These are phyloP conservation scores for Xanthorhoe spadicearia DNA, from an alignment of 2,888 invertebrate species.

Conservation along the genomic window DNA sequence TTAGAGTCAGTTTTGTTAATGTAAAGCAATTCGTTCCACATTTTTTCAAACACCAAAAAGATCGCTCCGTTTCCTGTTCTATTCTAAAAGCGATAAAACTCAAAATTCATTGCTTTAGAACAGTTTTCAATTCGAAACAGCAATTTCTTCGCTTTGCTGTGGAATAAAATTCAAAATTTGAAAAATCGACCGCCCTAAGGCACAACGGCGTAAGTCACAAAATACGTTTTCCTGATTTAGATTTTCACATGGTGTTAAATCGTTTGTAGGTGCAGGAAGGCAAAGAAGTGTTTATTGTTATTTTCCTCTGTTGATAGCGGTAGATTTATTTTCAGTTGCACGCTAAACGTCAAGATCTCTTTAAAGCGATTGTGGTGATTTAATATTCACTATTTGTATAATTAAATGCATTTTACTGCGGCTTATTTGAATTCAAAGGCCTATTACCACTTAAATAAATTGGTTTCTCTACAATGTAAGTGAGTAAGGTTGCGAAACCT, in stretches of 20 bases:
- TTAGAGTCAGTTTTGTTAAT: slow-evolving; percentile 45
- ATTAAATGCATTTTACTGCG: slow-evolving; percentile 35
- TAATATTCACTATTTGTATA: slow-evolving; percentile 41
- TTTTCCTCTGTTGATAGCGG: slow-evolving; percentile 48
- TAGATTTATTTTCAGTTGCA: slow-evolving; percentile 46
- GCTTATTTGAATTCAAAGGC: slow-evolving; percentile 31
- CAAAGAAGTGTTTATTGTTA: slow-evolving; percentile 72
- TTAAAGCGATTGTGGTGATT: slow-evolving; percentile 45
- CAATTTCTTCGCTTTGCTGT: slow-evolving; percentile 37
- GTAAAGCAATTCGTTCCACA: slow-evolving; percentile 51
- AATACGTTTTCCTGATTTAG: slow-evolving; percentile 34
- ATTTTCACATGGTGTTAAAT: slow-evolving; percentile 49
- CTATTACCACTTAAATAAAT: slow-evolving; percentile 28
- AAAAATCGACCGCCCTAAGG: slow-evolving; percentile 20
- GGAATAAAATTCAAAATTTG: slow-evolving; percentile 34
- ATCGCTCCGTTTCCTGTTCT: slow-evolving; percentile 78
- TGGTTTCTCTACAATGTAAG: slow-evolving; percentile 1
- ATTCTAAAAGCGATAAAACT: slow-evolving; percentile 74
- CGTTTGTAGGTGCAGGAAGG: slow-evolving; percentile 64
- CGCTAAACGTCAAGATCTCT: slow-evolving; percentile 45
- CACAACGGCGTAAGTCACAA: slow-evolving; percentile 34
- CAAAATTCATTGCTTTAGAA: slow-evolving; percentile 65
- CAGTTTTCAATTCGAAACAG: slow-evolving; percentile 36
- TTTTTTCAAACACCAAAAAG: slow-evolving; percentile 56
- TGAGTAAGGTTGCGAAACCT: not conserved